Evolutionary conservation across 2,113 vertebrate species (phyloP).

Genomic region (Cephalopholis sonnerati): DNA sequence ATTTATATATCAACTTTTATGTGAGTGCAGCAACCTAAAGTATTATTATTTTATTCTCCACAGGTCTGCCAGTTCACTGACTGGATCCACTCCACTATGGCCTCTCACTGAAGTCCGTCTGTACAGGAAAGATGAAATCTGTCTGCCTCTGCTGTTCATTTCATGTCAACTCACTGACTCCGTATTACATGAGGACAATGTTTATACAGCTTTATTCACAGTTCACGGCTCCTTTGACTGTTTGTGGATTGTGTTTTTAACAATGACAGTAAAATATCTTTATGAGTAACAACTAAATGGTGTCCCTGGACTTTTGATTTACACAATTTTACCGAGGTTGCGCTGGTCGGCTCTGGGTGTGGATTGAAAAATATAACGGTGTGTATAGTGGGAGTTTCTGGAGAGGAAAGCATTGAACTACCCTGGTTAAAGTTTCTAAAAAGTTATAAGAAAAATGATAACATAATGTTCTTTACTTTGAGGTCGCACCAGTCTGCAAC

Average conservation of each 20-base stretch:
- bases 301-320: background rate
- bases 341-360: too few relatives aligned
- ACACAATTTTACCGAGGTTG: background rate
- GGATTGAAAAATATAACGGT: too few relatives aligned
- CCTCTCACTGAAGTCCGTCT: constrained; percentile 27
- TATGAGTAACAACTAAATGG: background rate
- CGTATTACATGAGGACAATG: background rate
- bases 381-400: background rate
- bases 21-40: background rate
- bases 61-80: constrained; percentile 57
- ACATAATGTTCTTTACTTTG: background rate
- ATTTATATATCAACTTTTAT: background rate
- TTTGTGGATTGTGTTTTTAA: background rate
- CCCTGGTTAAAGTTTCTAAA: background rate
- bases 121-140: background rate
- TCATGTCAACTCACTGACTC: background rate
- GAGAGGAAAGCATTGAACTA: background rate
- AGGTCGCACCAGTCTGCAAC: background rate
- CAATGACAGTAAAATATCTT: constrained; percentile 16
- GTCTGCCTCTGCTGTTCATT: background rate
- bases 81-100: constrained; percentile 50
- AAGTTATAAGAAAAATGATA: background rate
- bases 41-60: background rate
- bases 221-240: background rate
- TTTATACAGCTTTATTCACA: background rate